These are phyloP conservation scores for Tribolium castaneum DNA, from an alignment of 1,140 invertebrate species.

Conservation along the genomic window DNA sequence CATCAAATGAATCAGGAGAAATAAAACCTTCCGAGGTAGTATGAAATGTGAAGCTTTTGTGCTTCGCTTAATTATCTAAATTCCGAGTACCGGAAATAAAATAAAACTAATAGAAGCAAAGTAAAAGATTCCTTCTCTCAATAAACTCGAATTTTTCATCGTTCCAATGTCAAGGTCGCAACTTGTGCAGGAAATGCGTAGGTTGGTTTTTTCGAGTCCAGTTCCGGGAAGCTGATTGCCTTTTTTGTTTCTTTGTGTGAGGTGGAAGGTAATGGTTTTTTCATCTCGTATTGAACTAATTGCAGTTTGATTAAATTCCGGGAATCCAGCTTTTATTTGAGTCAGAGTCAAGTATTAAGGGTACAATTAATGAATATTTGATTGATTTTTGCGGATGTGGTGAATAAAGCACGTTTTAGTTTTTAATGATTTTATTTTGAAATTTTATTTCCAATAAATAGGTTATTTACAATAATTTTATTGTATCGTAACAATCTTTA, in stretches of 20 bases:
- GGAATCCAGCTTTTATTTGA: background rate
- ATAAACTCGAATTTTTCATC: background rate
- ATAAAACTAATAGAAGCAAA: background rate
- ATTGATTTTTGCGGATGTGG: background rate
- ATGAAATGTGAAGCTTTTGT: background rate
- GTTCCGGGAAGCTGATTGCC: background rate
- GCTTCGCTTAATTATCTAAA: background rate
- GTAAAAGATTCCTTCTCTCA: background rate
- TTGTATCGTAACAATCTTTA: conserved; percentile 41
- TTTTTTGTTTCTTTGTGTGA: background rate
- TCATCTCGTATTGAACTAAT: background rate
- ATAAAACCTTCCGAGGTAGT: background rate
- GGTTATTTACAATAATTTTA: conserved; percentile 40
- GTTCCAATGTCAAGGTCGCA: background rate
- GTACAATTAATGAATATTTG: background rate
- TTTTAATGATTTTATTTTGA: conserved; percentile 26
- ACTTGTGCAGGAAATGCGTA: background rate
- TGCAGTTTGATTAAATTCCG: background rate
- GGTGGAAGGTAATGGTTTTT: background rate
- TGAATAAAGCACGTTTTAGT: background rate
- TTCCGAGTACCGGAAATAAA: background rate
- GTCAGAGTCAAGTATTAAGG: background rate
- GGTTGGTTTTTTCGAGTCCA: background rate
- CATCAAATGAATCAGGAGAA: background rate
- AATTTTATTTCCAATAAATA: conserved; percentile 39